A percentile compares a stretch with the other conserved stretches of the same genome.
These are phyloP conservation scores for Meriones psammophilus DNA, from an alignment of 2,797 vertebrate species.

Conservation along the genomic window DNA sequence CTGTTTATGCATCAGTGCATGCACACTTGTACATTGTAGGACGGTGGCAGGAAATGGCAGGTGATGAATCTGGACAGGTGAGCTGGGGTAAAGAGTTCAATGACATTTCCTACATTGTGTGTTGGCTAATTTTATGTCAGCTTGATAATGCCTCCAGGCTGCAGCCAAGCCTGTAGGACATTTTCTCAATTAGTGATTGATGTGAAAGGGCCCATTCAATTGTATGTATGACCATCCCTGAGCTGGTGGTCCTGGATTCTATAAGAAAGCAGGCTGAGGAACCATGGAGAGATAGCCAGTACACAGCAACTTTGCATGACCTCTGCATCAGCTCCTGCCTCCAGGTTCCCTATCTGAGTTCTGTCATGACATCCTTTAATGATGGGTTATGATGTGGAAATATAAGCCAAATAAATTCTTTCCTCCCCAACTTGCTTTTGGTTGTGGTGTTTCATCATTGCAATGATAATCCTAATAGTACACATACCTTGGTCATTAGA, in stretches of 20 bases:
- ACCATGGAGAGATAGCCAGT: neutral
- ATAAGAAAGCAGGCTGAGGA: neutral
- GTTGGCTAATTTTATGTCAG: neutral
- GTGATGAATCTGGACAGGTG: neutral
- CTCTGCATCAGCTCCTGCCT: neutral
- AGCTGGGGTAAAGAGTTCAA: neutral
- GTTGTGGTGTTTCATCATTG: neutral
- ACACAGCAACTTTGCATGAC: neutral
- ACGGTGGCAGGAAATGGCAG: neutral
- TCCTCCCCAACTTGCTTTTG: neutral
- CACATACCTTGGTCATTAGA: neutral
- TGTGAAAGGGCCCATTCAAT: neutral
- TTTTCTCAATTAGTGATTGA: neutral
- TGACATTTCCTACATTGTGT: neutral
- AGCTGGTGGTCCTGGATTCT: neutral
- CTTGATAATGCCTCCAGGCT: neutral
- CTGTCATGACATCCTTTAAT: neutral
- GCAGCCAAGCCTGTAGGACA: neutral
- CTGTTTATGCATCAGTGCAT: neutral
- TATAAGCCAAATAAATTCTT: neutral
- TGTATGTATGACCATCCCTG: neutral
- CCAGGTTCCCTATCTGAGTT: neutral
- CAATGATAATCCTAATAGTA: neutral
- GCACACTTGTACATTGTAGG: neutral
- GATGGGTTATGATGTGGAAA: neutral